Evolutionary conservation across 2,113 vertebrate species (phyloP).

Genomic region (Pterocles gutturalis): DNA sequence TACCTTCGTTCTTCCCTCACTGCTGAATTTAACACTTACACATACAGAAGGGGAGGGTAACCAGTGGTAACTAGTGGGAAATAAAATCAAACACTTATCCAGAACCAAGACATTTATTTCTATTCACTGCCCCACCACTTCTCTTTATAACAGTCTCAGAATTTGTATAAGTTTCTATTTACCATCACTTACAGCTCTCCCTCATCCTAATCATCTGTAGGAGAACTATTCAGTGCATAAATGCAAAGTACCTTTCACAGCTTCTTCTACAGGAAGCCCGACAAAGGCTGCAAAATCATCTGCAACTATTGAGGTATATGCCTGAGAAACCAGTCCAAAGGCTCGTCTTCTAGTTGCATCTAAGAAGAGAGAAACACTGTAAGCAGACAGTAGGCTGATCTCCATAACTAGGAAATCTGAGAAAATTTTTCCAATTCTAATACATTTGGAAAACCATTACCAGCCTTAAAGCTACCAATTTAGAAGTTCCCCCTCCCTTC

Average conservation of each 20-base stretch:
- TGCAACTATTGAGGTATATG: constrained; percentile 92
- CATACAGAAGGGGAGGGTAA: neutral
- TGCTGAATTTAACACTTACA: neutral
- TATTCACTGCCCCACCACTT: neutral
- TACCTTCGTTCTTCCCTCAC: neutral
- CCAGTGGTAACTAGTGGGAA: neutral
- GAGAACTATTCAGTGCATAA: neutral
- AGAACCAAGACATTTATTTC: neutral
- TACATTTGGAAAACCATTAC: neutral
- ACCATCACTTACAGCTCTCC: neutral
- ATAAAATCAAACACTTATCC: no score
- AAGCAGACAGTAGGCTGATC: neutral
- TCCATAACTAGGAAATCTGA: neutral
- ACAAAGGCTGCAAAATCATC: constrained; percentile 96
- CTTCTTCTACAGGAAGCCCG: constrained; percentile 94
- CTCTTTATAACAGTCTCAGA: neutral
- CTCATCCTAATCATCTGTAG: neutral
- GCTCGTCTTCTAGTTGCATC: constrained; percentile 90
- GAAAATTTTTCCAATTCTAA: neutral
- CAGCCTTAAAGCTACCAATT: neutral
- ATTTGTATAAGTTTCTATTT: neutral
- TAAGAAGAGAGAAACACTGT: constrained; percentile 27
- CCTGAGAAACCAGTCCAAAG: constrained; percentile 93
- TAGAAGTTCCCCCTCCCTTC: neutral
- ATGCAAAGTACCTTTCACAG: constrained; percentile 88